Base-by-base conservation (phyloP, 2,888 invertebrate species). In the Allolobophora icterica region DNA sequence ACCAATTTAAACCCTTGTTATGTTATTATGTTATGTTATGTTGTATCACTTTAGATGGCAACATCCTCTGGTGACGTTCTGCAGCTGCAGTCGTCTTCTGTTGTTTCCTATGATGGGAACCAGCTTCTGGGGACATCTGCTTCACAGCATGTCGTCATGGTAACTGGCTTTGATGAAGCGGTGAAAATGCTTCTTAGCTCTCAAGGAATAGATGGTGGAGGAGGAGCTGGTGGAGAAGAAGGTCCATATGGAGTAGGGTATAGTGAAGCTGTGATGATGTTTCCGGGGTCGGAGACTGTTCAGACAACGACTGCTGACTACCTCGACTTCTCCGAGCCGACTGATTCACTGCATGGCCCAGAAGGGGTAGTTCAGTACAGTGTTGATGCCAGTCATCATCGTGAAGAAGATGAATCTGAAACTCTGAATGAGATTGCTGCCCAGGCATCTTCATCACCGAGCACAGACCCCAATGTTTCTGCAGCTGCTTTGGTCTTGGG, bases 61-160 rank as follows among this genome's bases (percentile, higher is more conserved):
- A n/a, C 71, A 71, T 71, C 71, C 71, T 71, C 71, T 6, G n/a
- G 71, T 71, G 71, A 71, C 8, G 71, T 71, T 71, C 71, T 71
- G 71, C 71, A 71, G 30, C 71, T 71, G n/a, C 71, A 71, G 71
- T 71, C 71, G n/a, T 71, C 71, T 71, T 71, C 71, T 71, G n/a
- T 71, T 71, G 71, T 71, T 8, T 71, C 71, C 13, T 71, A 71
- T 71, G 71, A 71, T n/a, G 71, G 71, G 71, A 71, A n/a, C n/a
- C 71, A 71, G 71, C 71, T 71, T 71, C 71, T n/a, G 30, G 71
- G 71, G 0, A 71, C 71, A 71, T 71, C 71, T n/a, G n/a, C 71
- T 71, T 71, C 71, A 71, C 71, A 71, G 71, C 87, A 38, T 87
- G 87, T 87, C 30, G 87, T 87, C 87, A 87, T 87, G 87, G 87